Evolutionary conservation across 2,797 vertebrate species (phyloP).

Genomic region (Gymnoscopelus microlampas): DNA sequence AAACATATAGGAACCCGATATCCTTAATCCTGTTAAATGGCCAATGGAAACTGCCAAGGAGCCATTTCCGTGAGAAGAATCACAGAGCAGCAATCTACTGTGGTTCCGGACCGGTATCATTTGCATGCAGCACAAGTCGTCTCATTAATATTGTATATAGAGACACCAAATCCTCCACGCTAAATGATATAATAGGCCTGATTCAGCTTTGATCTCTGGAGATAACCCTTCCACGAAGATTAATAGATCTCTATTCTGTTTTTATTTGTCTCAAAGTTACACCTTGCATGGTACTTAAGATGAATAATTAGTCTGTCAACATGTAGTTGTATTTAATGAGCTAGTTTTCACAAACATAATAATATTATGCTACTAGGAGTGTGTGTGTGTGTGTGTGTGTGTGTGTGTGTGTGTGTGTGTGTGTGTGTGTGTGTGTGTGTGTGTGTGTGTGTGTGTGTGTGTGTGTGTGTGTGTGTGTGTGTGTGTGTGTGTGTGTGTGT

Average conservation of each 20-base stretch:
- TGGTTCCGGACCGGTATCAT: conserved; percentile 8
- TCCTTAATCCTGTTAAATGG: conserved; percentile 51
- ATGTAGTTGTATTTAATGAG: conserved; percentile 16
- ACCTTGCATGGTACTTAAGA: conserved; percentile 18
- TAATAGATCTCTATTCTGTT: conserved; percentile 23
- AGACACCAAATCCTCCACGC: conserved; percentile 44
- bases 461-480: not conserved
- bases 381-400: not conserved
- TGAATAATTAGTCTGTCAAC: conserved; percentile 26
- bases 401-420: not conserved
- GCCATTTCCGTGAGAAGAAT: conserved; percentile 34
- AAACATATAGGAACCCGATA: conserved; percentile 28
- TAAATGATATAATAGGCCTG: conserved; percentile 51
- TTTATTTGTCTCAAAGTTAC: conserved; percentile 43
- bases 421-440: not conserved
- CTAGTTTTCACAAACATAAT: conserved; percentile 7
- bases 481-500: not conserved
- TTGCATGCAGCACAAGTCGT: conserved; percentile 39
- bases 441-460: not conserved
- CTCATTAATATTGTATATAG: conserved; percentile 44
- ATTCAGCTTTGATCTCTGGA: conserved; percentile 36
- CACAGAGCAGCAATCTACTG: conserved; percentile 11
- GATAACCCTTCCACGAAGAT: conserved; percentile 32
- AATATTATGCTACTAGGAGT: not conserved
- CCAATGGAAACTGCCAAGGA: conserved; percentile 36